Percentiles rank a stretch among this genome's conserved stretches.
phyloP scores from a whole-genome alignment of 1,140 invertebrate species.

The Aricia agestis region DNA sequence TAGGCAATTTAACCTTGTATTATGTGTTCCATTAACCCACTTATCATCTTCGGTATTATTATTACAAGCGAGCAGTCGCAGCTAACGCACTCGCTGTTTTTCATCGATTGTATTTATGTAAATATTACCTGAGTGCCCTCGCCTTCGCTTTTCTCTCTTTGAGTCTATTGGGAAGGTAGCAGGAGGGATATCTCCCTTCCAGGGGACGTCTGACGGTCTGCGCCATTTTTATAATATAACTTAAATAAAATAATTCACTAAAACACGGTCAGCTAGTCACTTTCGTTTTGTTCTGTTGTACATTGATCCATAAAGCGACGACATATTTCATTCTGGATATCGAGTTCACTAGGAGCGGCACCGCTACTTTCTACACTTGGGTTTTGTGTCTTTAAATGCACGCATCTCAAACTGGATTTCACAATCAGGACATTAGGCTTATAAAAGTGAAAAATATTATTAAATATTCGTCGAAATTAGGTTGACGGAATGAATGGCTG shows the following conservation, averaged over 20 bases:
- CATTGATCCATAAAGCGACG: slow-evolving; percentile 54
- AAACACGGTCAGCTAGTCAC: slow-evolving; percentile 61
- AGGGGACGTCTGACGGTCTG: slow-evolving; percentile 61
- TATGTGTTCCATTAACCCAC: neutral
- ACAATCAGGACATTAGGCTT: slow-evolving; percentile 7
- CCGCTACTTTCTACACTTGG: slow-evolving; percentile 2
- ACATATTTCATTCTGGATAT: slow-evolving; percentile 57
- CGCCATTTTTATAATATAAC: slow-evolving; percentile 55
- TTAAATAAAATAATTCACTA: slow-evolving; percentile 40
- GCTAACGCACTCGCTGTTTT: neutral
- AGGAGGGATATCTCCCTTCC: slow-evolving; percentile 82
- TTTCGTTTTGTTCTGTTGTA: slow-evolving; percentile 74
- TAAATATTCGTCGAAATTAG: neutral
- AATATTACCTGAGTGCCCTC: slow-evolving; percentile 75
- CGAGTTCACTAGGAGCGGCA: neutral
- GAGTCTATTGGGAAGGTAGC: slow-evolving; percentile 81
- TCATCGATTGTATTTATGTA: neutral
- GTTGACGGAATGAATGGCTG: slow-evolving; percentile 14
- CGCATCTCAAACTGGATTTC: slow-evolving; percentile 1
- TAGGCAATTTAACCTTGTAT: neutral
- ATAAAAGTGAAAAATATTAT: neutral
- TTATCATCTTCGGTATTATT: neutral
- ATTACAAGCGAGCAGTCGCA: neutral
- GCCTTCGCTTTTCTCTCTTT: slow-evolving; percentile 84
- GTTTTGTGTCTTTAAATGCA: neutral